phyloP scores from a whole-genome alignment of 2,113 vertebrate species.

The Taurulus bubalis region DNA sequence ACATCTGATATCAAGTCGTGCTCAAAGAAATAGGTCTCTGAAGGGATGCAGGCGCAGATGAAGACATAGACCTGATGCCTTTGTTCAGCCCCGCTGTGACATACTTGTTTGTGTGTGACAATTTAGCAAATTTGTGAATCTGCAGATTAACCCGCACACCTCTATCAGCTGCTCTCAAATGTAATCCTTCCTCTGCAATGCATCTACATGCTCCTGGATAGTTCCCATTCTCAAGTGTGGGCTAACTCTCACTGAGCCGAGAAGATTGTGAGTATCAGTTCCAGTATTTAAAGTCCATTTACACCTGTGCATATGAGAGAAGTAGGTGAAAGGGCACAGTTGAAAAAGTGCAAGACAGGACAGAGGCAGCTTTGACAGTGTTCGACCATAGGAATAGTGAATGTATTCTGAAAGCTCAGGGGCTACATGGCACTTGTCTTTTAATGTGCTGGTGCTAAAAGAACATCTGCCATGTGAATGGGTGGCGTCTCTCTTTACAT shows the following conservation, averaged over 20 bases:
- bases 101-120: constrained; percentile 3
- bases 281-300: constrained; percentile 47
- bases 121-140: constrained; percentile 22
- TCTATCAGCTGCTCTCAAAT: constrained; percentile 28
- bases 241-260: constrained; percentile 14
- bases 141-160: constrained; percentile 27
- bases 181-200: constrained; percentile 20
- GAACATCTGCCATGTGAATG: constrained; percentile 42
- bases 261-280: constrained; percentile 56
- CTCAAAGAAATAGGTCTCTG: constrained; percentile 20
- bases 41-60: constrained; percentile 6
- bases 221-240: constrained; percentile 46
- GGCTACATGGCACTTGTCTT: constrained; percentile 20
- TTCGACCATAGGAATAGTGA: constrained; percentile 33
- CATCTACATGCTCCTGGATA: constrained; percentile 10
- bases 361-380: constrained; percentile 45
- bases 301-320: constrained; percentile 52
- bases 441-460: constrained; percentile 41
- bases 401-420: constrained; percentile 23
- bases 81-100: background rate
- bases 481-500: constrained; percentile 5
- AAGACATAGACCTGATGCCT: constrained; percentile 16
- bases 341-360: constrained; percentile 16
- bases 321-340: constrained; percentile 64
- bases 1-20: constrained; percentile 33